Percentiles rank a stretch among this genome's conserved stretches.
phyloP scores from a whole-genome alignment of 53 echinoderm and acorn worm species.

The Astropecten irregularis region DNA sequence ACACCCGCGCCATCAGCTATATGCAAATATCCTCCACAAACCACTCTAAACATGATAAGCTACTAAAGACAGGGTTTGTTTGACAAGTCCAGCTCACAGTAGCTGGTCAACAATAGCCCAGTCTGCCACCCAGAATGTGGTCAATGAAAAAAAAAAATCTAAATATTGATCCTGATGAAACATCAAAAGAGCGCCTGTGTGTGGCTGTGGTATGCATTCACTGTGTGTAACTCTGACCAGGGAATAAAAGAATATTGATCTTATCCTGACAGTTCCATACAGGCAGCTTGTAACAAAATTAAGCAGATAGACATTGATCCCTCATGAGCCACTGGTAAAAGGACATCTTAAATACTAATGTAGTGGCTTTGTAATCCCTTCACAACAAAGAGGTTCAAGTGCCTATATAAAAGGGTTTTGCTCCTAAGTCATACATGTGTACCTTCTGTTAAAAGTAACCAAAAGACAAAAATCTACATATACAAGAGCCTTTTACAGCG shows the following conservation, averaged over 20 bases:
- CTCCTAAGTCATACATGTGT: too few relatives aligned
- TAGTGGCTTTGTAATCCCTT: too few relatives aligned
- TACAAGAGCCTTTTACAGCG: too few relatives aligned
- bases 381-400: too few relatives aligned
- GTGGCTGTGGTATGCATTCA: neutral
- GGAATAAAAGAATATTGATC: neutral
- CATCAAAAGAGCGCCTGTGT: neutral
- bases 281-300: neutral
- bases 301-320: neutral
- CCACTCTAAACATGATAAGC: neutral
- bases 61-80: conserved; percentile 15
- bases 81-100: neutral
- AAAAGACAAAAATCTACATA: too few relatives aligned
- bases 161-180: conserved; percentile 15
- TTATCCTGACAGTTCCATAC: neutral
- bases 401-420: too few relatives aligned
- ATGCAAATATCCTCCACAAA: conserved; percentile 3
- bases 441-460: too few relatives aligned
- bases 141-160: conserved; percentile 4
- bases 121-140: neutral
- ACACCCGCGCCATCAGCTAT: conserved; percentile 16
- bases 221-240: too few relatives aligned
- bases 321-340: too few relatives aligned
- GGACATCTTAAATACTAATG: too few relatives aligned
- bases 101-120: neutral